Conservation (phyloP, 2,113 vertebrate species). For the Micronycteris hirsuta region DNA sequence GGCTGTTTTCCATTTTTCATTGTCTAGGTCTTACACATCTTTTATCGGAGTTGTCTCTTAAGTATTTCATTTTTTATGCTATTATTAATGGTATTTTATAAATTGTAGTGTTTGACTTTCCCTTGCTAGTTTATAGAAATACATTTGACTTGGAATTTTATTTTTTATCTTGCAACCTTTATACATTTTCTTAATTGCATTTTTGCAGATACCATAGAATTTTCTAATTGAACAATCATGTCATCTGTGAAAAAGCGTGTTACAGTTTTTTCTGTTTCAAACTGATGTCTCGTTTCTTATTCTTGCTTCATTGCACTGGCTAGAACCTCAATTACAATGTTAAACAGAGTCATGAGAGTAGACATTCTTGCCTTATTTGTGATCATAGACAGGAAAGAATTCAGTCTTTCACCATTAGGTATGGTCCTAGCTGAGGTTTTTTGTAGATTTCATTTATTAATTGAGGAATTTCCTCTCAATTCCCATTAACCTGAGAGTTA, state of each 20-base stretch:
- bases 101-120: not conserved
- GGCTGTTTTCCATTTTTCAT: not conserved
- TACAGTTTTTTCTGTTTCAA: not conserved
- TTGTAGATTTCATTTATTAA: not conserved
- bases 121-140: not conserved
- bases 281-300: not conserved
- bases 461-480: not conserved
- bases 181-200: not conserved
- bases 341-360: too few relatives aligned
- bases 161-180: not conserved
- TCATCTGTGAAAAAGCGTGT: not conserved
- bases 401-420: too few relatives aligned
- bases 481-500: not conserved
- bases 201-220: not conserved
- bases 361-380: too few relatives aligned
- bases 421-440: not conserved
- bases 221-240: not conserved
- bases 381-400: too few relatives aligned
- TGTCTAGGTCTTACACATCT: not conserved
- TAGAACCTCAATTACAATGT: too few relatives aligned
- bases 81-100: not conserved
- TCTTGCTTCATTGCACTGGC: not conserved
- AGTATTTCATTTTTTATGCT: not conserved
- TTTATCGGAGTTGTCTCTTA: not conserved
- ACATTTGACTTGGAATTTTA: not conserved